These are phyloP conservation scores for Archilochus colubris DNA, from an alignment of 2,113 vertebrate species.

Conservation along the genomic window DNA sequence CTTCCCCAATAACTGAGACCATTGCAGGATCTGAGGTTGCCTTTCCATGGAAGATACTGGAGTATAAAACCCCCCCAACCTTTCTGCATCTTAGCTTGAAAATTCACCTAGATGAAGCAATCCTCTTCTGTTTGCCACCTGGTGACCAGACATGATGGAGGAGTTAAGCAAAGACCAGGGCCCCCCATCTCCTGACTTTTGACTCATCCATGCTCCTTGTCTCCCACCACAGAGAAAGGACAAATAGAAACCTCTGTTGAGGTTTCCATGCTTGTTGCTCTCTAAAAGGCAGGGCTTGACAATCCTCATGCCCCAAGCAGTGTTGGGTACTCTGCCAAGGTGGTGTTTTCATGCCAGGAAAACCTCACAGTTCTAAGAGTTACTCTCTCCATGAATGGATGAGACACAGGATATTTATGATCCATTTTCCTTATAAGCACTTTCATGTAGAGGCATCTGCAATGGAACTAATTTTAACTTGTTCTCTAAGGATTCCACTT, in stretches of 20 bases:
- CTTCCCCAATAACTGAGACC: not conserved
- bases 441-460: not conserved
- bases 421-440: not conserved
- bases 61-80: not conserved
- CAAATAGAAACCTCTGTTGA: not conserved
- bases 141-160: not conserved
- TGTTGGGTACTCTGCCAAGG: fast-evolving
- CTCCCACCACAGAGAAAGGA: not conserved
- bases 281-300: not conserved
- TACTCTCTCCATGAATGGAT: not conserved
- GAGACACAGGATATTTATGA: not conserved
- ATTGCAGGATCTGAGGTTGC: not conserved
- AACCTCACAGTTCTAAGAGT: not conserved
- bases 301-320: not conserved
- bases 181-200: not conserved
- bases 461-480: not conserved
- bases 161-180: not conserved
- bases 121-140: not conserved
- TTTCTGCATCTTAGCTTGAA: not conserved
- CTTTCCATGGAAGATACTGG: not conserved
- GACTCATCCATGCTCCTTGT: not conserved
- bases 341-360: not conserved
- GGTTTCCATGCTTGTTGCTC: not conserved
- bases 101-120: not conserved
- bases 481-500: not conserved